Conservation (phyloP, 2,797 vertebrate genomes). For the Gallinago nigripennis region DNA sequence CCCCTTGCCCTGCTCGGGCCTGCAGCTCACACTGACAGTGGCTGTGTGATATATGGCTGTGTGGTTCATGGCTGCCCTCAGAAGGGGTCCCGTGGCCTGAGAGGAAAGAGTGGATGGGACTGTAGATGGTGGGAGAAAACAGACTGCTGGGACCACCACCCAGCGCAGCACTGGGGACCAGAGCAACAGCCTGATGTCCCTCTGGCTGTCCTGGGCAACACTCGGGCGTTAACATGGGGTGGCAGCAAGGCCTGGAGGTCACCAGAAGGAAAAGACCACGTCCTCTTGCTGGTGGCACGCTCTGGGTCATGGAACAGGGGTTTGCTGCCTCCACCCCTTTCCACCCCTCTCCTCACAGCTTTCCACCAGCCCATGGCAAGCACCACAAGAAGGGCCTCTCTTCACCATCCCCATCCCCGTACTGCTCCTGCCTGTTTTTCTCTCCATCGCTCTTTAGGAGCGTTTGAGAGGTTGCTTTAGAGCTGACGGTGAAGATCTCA, state of each 20-base stretch:
- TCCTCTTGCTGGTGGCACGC: background rate
- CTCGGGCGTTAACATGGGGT: rapidly evolving
- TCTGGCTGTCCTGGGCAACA: background rate
- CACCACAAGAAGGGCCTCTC: background rate
- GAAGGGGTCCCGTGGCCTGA: background rate
- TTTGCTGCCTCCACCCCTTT: background rate
- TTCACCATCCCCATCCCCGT: background rate
- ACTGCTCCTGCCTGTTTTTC: background rate
- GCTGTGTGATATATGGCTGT: background rate
- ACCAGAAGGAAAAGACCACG: rapidly evolving
- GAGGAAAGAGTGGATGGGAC: background rate
- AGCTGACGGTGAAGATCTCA: background rate
- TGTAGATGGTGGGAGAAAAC: background rate
- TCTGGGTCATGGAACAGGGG: background rate
- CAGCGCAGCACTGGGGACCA: background rate
- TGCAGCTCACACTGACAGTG: background rate
- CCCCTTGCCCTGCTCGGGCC: background rate
- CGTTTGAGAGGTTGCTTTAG: background rate
- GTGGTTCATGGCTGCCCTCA: background rate
- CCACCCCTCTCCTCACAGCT: background rate
- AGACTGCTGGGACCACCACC: background rate
- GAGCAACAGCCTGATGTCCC: background rate
- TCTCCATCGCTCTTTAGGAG: background rate
- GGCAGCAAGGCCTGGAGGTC: background rate
- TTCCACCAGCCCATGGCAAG: too few species aligned